Conservation (phyloP, 2,113 vertebrate species). For the Anthoscopus minutus region DNA sequence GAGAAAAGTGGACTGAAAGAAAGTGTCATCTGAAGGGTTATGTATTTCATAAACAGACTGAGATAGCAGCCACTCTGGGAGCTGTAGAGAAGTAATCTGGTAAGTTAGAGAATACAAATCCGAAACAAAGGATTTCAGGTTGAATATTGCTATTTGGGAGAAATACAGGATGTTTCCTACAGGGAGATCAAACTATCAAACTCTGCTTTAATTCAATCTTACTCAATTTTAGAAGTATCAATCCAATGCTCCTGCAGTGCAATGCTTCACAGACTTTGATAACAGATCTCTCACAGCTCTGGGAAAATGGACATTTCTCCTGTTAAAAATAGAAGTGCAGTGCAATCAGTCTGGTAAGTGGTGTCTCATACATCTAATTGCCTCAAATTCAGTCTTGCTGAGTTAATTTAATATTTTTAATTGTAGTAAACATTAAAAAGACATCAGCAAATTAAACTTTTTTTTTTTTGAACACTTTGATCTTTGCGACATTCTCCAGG, state of each 20-base stretch:
- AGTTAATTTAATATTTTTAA: constrained; percentile 16
- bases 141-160: background rate
- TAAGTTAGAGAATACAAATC: constrained; percentile 5
- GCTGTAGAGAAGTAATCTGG: background rate
- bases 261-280: constrained; percentile 10
- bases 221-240: constrained; percentile 39
- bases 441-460: background rate
- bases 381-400: background rate
- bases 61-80: constrained; percentile 7
- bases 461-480: background rate
- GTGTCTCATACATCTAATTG: background rate
- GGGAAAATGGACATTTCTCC: constrained; percentile 6
- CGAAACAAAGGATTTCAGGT: background rate
- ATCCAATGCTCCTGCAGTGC: background rate
- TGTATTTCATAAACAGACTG: background rate
- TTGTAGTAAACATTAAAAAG: constrained; percentile 21
- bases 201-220: constrained; percentile 35
- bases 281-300: background rate
- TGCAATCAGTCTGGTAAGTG: constrained; percentile 1
- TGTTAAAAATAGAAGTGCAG: background rate
- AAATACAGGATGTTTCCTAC: background rate
- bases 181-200: background rate
- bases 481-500: background rate
- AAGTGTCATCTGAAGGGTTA: background rate
- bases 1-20: background rate